A percentile compares a stretch with the other conserved stretches of the same genome.
phyloP scores from a whole-genome alignment of 2,888 invertebrate genomes.

The Microctonus brassicae region DNA sequence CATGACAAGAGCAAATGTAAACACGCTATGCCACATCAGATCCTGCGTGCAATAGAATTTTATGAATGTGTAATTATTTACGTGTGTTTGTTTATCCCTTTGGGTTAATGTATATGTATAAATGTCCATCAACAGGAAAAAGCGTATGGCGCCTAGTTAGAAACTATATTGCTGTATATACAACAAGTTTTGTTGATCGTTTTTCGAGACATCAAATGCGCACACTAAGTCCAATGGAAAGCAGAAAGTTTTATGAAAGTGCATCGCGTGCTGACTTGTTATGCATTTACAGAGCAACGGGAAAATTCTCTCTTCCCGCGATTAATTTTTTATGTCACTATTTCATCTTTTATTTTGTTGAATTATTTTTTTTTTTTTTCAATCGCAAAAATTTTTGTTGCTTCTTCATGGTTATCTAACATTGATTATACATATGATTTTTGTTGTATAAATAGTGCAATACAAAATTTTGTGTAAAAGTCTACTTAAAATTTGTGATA shows the following conservation, averaged over 20 bases:
- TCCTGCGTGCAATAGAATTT: background rate
- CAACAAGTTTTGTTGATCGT: conserved; percentile 46
- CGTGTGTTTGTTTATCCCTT: background rate
- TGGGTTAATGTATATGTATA: background rate
- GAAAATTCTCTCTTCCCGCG: conserved; percentile 8
- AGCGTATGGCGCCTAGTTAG: conserved; percentile 20
- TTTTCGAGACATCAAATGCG: conserved; percentile 44
- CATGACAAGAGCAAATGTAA: background rate
- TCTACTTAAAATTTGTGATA: too few species aligned
- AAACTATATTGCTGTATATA: conserved; percentile 44
- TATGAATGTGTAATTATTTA: background rate
- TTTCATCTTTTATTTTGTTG: background rate
- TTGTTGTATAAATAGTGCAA: too few species aligned
- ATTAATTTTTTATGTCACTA: background rate
- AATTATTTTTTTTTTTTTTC: too few species aligned
- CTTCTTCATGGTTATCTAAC: background rate
- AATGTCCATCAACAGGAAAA: conserved; percentile 14
- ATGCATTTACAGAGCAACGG: conserved; percentile 13
- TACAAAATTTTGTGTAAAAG: too few species aligned
- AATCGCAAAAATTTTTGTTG: background rate
- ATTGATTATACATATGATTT: too few species aligned
- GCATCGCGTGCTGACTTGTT: conserved; percentile 57
- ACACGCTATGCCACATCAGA: background rate
- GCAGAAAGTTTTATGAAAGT: conserved; percentile 68
- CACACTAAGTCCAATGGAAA: conserved; percentile 61